Evolutionary conservation across 2,113 vertebrate genomes (phyloP), one percentile per base, ranked within the genome.

Genomic region (Terrapene triunguis): DNA sequence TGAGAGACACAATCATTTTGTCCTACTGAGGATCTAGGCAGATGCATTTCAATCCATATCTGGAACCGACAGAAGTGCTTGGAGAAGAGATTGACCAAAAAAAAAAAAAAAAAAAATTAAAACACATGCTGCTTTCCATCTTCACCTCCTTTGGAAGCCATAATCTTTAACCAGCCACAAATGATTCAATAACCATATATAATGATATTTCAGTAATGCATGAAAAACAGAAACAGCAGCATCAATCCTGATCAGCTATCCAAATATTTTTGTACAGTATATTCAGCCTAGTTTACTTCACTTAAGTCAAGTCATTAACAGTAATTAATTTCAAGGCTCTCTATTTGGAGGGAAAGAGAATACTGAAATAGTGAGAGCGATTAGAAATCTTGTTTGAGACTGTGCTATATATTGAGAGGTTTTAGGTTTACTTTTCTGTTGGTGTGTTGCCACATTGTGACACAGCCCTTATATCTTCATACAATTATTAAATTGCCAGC

Each of bases 161-260:
- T 57, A 44, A 42, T 92, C 72, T 76, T 91, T 92, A 74, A 93
- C 35, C 62, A 87, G 89, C 8, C 38, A 69, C n/a, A 81, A 87
- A 69, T 53, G 19, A 92, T 42, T 50, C 57, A 78, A 16, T 27
- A 27, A 27, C 44, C 22, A 83, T 29, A 35, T 55, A 47, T 78
- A 82, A 53, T 3, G 38, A 85, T 38, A n/a, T 83, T 69, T 82
- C 92, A 89, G 85, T 84, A 95, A 91, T 90, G 78, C n/a, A 91
- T 9, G 8, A 25, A 90, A 94, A 95, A 86, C 44, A 95, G 82
- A 74, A 93, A 72, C 27, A 96, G 47, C 29, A 59, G 21, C 57
- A 82, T 83, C 86, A 95, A 51, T 74, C 96, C 87, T 87, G 89
- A 96, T 69, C 88, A 97, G 69, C 82, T 93, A 87, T 22, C 22